phyloP scores from a whole-genome alignment of 2,888 invertebrate species.

The Acanthococcus lagerstroemiae region DNA sequence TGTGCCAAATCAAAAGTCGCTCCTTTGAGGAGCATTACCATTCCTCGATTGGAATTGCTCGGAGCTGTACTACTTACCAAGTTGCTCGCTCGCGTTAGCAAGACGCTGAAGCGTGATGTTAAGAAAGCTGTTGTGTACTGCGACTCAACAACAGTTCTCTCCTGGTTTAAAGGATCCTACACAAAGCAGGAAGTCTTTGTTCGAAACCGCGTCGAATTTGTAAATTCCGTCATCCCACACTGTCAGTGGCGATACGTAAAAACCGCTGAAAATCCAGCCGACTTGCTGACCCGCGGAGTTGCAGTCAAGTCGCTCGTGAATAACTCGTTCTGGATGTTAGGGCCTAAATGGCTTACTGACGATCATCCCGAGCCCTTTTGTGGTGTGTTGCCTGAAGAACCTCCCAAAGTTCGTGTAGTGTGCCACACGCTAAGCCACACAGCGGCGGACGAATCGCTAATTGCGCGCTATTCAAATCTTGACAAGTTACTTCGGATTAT shows the following conservation, averaged over 20 bases:
- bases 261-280: conserved; percentile 9
- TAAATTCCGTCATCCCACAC: neutral
- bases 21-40: neutral
- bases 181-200: conserved; percentile 1
- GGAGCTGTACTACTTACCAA: conserved; percentile 30
- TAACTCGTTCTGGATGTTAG: neutral
- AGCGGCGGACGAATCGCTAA: neutral
- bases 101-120: neutral
- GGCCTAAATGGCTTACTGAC: neutral
- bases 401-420: neutral
- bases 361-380: neutral
- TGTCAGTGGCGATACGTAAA: conserved; percentile 11
- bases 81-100: conserved; percentile 1
- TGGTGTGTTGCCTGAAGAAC: neutral
- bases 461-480: neutral
- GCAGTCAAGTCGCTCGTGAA: neutral
- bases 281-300: neutral
- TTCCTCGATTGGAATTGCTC: conserved; percentile 33
- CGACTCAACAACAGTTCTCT: conserved; percentile 4
- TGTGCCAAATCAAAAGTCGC: conserved; percentile 24
- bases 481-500: conserved; percentile 1
- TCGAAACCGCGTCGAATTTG: conserved; percentile 1
- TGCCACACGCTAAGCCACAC: neutral
- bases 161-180: conserved; percentile 1
- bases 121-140: neutral